These are phyloP conservation scores for Patella depressa DNA, from an alignment of 2,888 invertebrate genomes.

Conservation along the genomic window DNA sequence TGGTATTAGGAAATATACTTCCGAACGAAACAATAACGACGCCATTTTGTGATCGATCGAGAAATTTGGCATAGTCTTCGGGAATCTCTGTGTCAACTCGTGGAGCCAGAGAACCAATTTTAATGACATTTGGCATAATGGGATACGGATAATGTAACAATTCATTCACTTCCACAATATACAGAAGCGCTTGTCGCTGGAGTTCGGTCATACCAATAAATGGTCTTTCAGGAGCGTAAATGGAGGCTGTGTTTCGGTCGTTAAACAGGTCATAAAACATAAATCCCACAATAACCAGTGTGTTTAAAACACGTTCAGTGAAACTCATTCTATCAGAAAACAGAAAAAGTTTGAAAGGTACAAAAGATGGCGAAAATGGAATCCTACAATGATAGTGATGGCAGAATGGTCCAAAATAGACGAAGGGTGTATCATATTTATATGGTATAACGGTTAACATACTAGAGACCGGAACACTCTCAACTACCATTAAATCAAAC, in stretches of 20 bases:
- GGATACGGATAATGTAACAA: conserved; percentile 41
- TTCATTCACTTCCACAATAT: conserved; percentile 38
- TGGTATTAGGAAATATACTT: conserved; percentile 17
- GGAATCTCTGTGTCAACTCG: conserved; percentile 34
- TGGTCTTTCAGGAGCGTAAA: conserved; percentile 37
- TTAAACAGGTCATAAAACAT: conserved; percentile 25
- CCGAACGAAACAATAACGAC: conserved; percentile 51
- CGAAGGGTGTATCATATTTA: conserved; percentile 27
- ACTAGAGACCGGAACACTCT: conserved; percentile 22
- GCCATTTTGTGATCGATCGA: conserved; percentile 38
- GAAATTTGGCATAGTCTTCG: conserved; percentile 32
- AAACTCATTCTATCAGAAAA: conserved; percentile 22
- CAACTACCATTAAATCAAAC: conserved; percentile 32
- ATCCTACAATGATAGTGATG: conserved; percentile 22
- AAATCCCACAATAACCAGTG: neutral
- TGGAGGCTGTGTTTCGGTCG: conserved; percentile 30
- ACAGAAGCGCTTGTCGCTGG: conserved; percentile 30
- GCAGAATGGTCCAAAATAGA: conserved; percentile 23
- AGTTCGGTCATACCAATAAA: conserved; percentile 30
- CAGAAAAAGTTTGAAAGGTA: conserved; percentile 18
- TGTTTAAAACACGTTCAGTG: conserved; percentile 11
- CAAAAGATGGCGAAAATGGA: conserved; percentile 23
- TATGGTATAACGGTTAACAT: conserved; percentile 29
- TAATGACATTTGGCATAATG: conserved; percentile 38
- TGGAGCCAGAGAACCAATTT: conserved; percentile 40